Evolutionary conservation across 2,113 vertebrate genomes (phyloP).

Genomic region (zebrafish (Danio rerio)): GRCz12tu NC_133177.1:30690501-30691000

Average conservation of each 20-base stretch:
- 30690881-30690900: not conserved
- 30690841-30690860: slow-evolving; percentile 23
- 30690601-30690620: not conserved
- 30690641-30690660: too few relatives aligned
- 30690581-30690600: not conserved
- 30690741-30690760: not conserved
- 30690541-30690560: too few relatives aligned
- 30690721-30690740: not conserved
- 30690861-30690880: not conserved
- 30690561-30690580: not conserved
- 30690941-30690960: slow-evolving; percentile 28
- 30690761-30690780: slow-evolving; percentile 4
- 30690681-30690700: not conserved
- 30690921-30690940: not conserved
- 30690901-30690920: not conserved
- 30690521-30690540: too few relatives aligned
- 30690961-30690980: slow-evolving; percentile 3
- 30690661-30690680: not conserved
- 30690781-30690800: not conserved
- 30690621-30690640: too few relatives aligned
- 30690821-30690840: slow-evolving; percentile 18
- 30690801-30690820: not conserved
- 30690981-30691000: not conserved
- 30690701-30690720: not conserved
- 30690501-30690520: not conserved